Conservation (phyloP, 2,113 vertebrate species). For the Xiphias gladius region DNA sequence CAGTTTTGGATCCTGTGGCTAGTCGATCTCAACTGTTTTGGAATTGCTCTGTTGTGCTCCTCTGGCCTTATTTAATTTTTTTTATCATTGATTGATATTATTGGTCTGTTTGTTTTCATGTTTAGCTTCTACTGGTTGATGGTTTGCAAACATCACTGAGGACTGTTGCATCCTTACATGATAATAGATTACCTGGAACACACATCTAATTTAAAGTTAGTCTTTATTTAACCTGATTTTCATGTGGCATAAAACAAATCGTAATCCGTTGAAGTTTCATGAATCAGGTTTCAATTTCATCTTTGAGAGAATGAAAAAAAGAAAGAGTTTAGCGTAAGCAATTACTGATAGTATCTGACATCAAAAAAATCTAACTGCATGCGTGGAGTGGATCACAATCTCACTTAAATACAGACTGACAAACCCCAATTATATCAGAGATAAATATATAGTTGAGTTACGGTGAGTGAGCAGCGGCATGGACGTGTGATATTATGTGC, state of each 20-base stretch:
- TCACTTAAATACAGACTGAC: not conserved
- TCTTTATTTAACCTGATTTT: not conserved
- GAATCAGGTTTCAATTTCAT: not conserved
- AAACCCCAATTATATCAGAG: not conserved
- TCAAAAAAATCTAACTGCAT: not conserved
- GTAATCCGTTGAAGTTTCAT: too few species aligned
- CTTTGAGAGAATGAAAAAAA: not conserved
- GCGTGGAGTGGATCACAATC: not conserved
- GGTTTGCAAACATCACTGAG: not conserved
- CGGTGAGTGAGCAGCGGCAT: not conserved
- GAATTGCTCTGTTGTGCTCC: constrained; percentile 10
- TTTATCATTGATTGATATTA: constrained; percentile 20
- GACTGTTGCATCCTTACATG: not conserved
- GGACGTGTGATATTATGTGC: not conserved
- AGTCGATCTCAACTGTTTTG: constrained; percentile 30
- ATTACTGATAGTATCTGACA: not conserved
- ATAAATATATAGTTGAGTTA: not conserved
- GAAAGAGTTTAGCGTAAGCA: not conserved
- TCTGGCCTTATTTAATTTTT: not conserved
- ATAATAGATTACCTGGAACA: not conserved
- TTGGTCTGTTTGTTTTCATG: not conserved
- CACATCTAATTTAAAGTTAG: constrained; percentile 6
- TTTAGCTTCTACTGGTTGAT: constrained; percentile 5
- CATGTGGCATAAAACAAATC: not conserved
- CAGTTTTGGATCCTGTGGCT: constrained; percentile 33